phyloP scores from a whole-genome alignment of 2,888 invertebrate species.

The Lysandra bellargus region DNA sequence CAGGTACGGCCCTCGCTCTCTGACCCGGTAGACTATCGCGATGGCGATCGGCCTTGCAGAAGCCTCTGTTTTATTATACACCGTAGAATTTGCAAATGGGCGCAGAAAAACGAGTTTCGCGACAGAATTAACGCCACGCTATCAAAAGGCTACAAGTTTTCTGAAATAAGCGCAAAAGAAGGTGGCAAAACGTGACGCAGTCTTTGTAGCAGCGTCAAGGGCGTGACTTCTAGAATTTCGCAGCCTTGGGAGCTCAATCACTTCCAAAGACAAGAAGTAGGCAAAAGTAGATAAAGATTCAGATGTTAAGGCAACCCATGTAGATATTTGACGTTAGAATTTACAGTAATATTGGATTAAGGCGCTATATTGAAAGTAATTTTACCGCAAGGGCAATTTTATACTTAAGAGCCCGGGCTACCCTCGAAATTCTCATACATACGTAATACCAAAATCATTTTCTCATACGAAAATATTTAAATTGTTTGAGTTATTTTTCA shows the following conservation, averaged over 20 bases:
- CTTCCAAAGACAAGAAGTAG: not conserved
- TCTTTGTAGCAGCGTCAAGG: no score
- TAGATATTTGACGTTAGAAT: not conserved
- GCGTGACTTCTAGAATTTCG: not conserved
- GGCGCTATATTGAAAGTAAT: no score
- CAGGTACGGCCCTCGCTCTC: conserved; percentile 75
- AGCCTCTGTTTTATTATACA: conserved; percentile 69
- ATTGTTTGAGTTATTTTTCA: no score
- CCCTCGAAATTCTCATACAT: no score
- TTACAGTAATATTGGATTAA: no score
- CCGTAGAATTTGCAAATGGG: conserved; percentile 67
- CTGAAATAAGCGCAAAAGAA: not conserved
- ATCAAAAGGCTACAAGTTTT: conserved; percentile 38
- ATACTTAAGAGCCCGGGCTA: no score
- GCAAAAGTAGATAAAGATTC: not conserved
- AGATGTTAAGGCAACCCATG: not conserved
- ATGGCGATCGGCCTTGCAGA: conserved; percentile 74
- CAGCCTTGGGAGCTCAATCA: not conserved
- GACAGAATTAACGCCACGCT: conserved; percentile 59
- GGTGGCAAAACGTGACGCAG: not conserved
- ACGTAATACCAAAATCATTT: no score
- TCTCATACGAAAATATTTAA: no score
- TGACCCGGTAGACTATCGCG: conserved; percentile 77
- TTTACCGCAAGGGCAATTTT: no score
- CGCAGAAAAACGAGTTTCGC: conserved; percentile 55